These are phyloP conservation scores for Caenorhabditis macrosperma DNA, from an alignment of 2,888 invertebrate genomes.

Conservation along the genomic window DNA sequence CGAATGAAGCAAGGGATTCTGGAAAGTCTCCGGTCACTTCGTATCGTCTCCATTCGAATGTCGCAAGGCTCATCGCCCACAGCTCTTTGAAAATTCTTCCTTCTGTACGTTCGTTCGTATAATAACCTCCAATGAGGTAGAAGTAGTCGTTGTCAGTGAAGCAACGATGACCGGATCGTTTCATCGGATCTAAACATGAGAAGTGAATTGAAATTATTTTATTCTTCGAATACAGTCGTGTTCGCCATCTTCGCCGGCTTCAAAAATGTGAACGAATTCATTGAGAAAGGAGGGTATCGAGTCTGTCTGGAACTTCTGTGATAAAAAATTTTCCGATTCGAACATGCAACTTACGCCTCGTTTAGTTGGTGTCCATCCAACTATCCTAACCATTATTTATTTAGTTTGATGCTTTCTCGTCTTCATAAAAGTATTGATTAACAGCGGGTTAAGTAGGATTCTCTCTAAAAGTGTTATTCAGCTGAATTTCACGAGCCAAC, in stretches of 20 bases:
- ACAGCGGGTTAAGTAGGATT: background rate
- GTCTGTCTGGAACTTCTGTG: slow-evolving; percentile 1
- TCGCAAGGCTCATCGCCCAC: slow-evolving; percentile 66
- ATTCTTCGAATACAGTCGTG: slow-evolving; percentile 1
- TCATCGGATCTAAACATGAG: slow-evolving; percentile 61
- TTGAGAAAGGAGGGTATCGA: background rate
- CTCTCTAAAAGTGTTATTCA: background rate
- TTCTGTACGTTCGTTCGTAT: background rate
- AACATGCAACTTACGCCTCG: slow-evolving; percentile 1
- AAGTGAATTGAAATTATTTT: too few relatives aligned
- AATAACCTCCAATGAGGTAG: slow-evolving; percentile 75
- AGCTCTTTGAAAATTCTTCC: slow-evolving; percentile 36
- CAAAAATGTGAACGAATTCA: slow-evolving; percentile 7
- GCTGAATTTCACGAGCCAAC: background rate
- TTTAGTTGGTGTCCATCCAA: slow-evolving; percentile 24
- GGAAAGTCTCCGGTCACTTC: slow-evolving; percentile 56
- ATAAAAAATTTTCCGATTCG: background rate
- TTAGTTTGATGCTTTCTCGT: too few relatives aligned
- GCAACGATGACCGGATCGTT: slow-evolving; percentile 74
- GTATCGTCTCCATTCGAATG: slow-evolving; percentile 66
- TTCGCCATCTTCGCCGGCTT: background rate
- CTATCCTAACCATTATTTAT: slow-evolving; percentile 1
- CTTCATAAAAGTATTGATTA: background rate
- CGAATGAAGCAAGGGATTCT: slow-evolving; percentile 70
- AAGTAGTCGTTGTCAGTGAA: slow-evolving; percentile 72